Conservation (phyloP, 2,797 vertebrate species). For the Galago senegalensis region DNA sequence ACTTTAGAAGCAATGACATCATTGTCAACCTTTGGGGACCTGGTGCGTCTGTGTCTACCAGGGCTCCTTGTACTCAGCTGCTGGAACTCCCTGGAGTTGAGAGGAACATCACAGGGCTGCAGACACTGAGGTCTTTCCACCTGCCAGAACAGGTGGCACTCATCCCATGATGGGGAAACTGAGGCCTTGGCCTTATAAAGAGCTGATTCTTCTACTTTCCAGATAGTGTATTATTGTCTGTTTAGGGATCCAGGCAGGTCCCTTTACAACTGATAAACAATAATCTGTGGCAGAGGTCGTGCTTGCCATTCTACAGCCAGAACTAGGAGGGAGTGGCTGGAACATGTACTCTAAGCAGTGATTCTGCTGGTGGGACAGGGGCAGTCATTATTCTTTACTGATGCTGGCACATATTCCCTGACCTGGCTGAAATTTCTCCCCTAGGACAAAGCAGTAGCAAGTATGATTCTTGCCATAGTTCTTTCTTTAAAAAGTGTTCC, state of each 20-base stretch:
- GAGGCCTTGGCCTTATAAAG: not conserved
- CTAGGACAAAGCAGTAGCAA: not conserved
- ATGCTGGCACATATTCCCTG: not conserved
- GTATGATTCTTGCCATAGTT: not conserved
- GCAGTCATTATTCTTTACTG: not conserved
- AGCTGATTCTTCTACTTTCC: not conserved
- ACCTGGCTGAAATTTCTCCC: not conserved
- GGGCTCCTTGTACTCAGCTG: not conserved
- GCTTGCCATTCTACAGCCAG: not conserved
- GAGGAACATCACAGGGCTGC: fast-evolving
- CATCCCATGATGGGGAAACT: not conserved
- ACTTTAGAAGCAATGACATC: not conserved
- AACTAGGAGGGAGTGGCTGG: not conserved
- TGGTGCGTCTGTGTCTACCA: fast-evolving
- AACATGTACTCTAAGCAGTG: not conserved
- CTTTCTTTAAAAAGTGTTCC: conserved; percentile 23
- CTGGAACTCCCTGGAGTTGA: not conserved
- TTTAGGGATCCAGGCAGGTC: not conserved
- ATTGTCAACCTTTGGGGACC: not conserved
- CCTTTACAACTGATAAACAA: not conserved
- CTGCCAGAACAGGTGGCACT: not conserved
- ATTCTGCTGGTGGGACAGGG: not conserved
- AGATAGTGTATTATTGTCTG: not conserved
- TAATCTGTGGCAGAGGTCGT: not conserved
- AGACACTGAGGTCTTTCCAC: not conserved